Evolutionary conservation across 2,888 invertebrate species (phyloP).

Genomic region (Gryllus longicercus): DNA sequence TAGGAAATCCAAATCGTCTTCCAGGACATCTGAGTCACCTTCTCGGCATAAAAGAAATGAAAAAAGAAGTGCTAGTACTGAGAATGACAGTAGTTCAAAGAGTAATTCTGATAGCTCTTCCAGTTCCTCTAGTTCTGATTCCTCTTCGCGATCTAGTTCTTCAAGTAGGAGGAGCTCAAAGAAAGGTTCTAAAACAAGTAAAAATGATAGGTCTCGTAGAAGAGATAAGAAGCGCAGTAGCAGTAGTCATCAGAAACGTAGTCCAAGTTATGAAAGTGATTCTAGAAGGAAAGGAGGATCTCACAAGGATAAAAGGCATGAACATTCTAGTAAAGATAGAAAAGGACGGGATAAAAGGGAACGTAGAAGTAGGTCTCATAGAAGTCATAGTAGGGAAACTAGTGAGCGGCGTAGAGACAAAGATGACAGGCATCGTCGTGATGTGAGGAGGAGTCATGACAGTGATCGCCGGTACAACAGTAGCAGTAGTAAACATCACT

Average conservation of each 20-base stretch:
- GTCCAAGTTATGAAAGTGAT: slow-evolving; percentile 27
- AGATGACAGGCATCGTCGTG: slow-evolving; percentile 40
- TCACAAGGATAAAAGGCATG: slow-evolving; percentile 27
- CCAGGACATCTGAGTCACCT: slow-evolving; percentile 21
- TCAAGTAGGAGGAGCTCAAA: slow-evolving; percentile 33
- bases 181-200: slow-evolving; percentile 30
- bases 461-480: slow-evolving; percentile 27
- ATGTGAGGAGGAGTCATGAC: slow-evolving; percentile 41
- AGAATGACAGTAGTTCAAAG: slow-evolving; percentile 34
- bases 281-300: slow-evolving; percentile 23
- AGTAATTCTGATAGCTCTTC: slow-evolving; percentile 35
- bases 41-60: slow-evolving; percentile 27
- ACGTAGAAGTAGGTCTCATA: slow-evolving; percentile 31
- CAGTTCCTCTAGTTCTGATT: slow-evolving; percentile 33
- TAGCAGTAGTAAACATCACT: slow-evolving; percentile 23
- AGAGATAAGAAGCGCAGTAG: slow-evolving; percentile 33
- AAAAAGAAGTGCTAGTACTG: slow-evolving; percentile 32
- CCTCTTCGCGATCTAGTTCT: slow-evolving; percentile 32
- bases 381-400: slow-evolving; percentile 30
- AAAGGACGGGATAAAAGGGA: slow-evolving; percentile 34
- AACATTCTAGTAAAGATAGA: slow-evolving; percentile 33
- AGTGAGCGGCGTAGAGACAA: slow-evolving; percentile 23
- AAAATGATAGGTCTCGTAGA: slow-evolving; percentile 27
- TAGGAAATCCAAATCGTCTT: slow-evolving; percentile 24
- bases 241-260: slow-evolving; percentile 26